A percentile compares a stretch with the other conserved stretches of the same genome.
These are phyloP conservation scores for Poeciliopsis presidionis DNA, from an alignment of 2,797 vertebrate genomes.

Conservation along the genomic window DNA sequence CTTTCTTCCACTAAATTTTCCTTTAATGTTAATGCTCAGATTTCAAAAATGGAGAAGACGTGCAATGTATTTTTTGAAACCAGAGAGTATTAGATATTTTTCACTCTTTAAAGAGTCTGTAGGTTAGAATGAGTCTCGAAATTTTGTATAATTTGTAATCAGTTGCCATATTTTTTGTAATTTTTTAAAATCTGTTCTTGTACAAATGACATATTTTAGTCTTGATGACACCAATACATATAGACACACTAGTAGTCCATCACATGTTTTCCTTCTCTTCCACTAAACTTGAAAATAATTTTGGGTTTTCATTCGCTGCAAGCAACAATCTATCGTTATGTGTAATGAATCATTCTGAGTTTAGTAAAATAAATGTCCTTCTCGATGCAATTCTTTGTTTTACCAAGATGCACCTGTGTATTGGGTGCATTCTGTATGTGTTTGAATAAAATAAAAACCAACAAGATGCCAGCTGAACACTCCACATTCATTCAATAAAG, in stretches of 20 bases:
- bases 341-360: background rate
- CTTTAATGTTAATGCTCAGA: background rate
- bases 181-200: background rate
- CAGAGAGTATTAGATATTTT: background rate
- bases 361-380: background rate
- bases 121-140: background rate
- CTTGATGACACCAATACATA: no score
- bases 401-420: background rate
- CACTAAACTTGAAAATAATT: background rate
- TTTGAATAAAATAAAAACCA: constrained; percentile 16
- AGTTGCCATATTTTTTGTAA: background rate
- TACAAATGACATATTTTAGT: no score
- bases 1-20: background rate
- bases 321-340: background rate
- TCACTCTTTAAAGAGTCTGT: background rate
- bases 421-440: constrained; percentile 17
- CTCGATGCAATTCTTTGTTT: background rate
- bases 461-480: constrained; percentile 22
- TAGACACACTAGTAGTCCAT: no score
- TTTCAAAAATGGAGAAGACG: background rate
- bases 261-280: background rate
- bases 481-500: constrained; percentile 38
- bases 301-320: background rate
- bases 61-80: background rate
- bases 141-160: background rate